Evolutionary conservation across 2,797 vertebrate species (phyloP), one percentile per base, ranked within the genome.

Genomic region (Cyprinella venusta): DNA sequence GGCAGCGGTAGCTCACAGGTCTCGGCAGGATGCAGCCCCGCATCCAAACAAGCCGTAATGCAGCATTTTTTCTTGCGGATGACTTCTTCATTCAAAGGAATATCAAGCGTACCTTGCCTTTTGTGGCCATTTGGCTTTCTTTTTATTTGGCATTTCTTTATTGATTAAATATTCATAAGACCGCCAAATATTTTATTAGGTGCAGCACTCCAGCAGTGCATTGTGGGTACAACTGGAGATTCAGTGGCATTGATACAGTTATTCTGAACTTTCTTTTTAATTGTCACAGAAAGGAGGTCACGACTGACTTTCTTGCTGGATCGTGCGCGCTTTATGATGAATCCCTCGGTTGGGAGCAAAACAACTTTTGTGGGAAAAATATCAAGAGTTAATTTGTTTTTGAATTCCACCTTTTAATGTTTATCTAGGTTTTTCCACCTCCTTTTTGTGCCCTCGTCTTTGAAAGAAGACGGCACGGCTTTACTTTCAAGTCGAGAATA

Each of bases 121-220:
- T 90, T 94, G 92, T 94, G 92, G 93, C 91, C 92, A 92, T 94
- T 94, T 95, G 94, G 92, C 92, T 92, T 92, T 91, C 91, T 69
- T 79, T 79, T 79, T 93, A 92, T 94, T 95, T 95, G 94, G 91
- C 91, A 79, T 93, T 92, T 88, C 89, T 89, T 93, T 91, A 93
- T 89, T 93, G 91, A 94, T 95, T 93, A 93, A 94, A 94, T 93
- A 94, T 94, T 94, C 93, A 94, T 94, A 91, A 95, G 92, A 85
- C 91, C 92, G 91, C 92, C 92, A 92, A 93, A 93, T 94, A 93
- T 94, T 93, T 94, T 94, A 94, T 94, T 90, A 93, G 92, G 89
- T 90, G 91, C 92, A 89, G 92, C 90, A 92, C 91, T 92, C 91
- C 88, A 89, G 89, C 89, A 85, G 89, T 91, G 91, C 91, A 87